Base-by-base conservation (phyloP, 2,797 vertebrate species). In the Anguilla obscura region DNA sequence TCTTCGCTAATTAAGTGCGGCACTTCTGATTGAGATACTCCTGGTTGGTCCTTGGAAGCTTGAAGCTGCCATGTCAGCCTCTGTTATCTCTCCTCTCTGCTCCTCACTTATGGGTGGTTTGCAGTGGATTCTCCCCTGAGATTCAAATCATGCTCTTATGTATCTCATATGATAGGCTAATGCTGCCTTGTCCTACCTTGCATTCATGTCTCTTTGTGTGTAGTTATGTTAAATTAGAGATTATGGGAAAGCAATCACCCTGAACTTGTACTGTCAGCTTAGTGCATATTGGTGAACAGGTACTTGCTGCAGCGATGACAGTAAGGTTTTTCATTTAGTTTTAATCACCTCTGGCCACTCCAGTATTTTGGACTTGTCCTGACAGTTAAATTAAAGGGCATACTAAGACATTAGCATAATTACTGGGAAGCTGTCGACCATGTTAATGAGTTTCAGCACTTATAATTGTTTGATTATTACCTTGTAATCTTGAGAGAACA, bases 11-110 rank as follows among this genome's bases (percentile, higher is more conserved):
- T 86, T 86, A 79, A 58, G 21, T 86, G 6, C 21, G 79, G 33
- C 85, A 86, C 88, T 86, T 85, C 76, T 63, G 52, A 80, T n/a
- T 56, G 58, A 88, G 87, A 45, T 14, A 48, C 63, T 85, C 16
- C 52, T 16, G 60, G 54, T 52, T 71, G 80, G 33, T 83, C 69
- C 16, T 58, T 27, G 54, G 54, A 71, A 66, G 63, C 63, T 1
- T 24, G 63, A 66, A 27, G 71, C 24, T 8, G 66, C 48, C 21
- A 85, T 82, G 50, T 69, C 33, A 33, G 48, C 40, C 76, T 79
- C 71, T 60, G n/a, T 69, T 45, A 71, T 58, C 86, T 58, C 48
- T 54, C 33, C 83, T n/a, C 84, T 76, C 66, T 48, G 84, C 54
- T 3, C 21, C 12, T 24, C 1, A 9, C 24, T 58, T 27, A 76